Base-by-base conservation (phyloP, 30 jellyfish, hydroid and myxozoan genomes). In the Hydractinia symbiolongicarpus region DNA sequence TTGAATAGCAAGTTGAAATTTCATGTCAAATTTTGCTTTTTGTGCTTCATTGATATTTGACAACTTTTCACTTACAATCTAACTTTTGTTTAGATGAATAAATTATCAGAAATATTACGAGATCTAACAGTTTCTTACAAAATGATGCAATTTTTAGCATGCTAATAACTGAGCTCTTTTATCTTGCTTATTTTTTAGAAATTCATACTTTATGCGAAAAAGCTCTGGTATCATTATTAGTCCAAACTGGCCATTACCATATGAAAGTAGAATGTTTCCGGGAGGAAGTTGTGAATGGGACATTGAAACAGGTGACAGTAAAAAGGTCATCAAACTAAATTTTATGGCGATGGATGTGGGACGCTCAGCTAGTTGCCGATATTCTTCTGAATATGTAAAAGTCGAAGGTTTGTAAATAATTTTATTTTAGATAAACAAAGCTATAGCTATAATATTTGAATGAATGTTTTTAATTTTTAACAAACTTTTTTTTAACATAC, bases 221-320 rank as follows among this genome's bases (percentile, higher is more conserved):
- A 79, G 50, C 49, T n/a, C 86, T 61, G 88, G 88, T 5, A 57
- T 67, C 9, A 79, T 79, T 61, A 6, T 61, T 30, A 15, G 72
- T 16, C 88, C 88, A 5, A 50, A 14, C 11, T 79, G 88, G 88
- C 88, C 88, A 5, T 5, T 9, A n/a, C 84, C 84, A 61, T 60
- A 60, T 66, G 53, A 57, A 20, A 8, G 19, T 7, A 1, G 50
- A 1, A 56, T 17, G 10, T 77, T 7, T 56, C 51, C 60, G 21
- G 30, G 54, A 74, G 17, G 94, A 90, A 54, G 44, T 30, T 90
- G 95, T 82, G 88, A 82, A 52, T 90, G 97, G 97, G 84, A 82
- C n/a, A 75, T 90, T 19, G 67, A 86, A 72, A 67, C 95, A 50
- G 70, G 84, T 5, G 67, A 81, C n/a, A 30, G 84, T 4, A 61